Base-by-base conservation (phyloP, 2,113 vertebrate genomes). In the Pleuronectes platessa region DNA sequence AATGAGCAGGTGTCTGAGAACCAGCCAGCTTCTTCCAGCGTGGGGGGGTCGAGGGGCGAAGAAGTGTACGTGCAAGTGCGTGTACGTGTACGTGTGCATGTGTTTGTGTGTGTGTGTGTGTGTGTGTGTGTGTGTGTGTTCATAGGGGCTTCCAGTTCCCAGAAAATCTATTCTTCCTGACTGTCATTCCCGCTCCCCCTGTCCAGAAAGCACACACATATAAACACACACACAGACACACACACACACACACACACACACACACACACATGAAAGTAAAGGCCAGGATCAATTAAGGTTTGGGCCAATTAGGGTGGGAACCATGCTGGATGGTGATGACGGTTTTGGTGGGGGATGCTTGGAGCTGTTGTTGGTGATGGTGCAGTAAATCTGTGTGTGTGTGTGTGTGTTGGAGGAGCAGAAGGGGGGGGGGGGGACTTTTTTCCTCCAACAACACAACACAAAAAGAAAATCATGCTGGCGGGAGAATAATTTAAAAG, bases 1-100 rank as follows among this genome's bases (percentile, higher is more conserved):
- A 99, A 99, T 99, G 97, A 99, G 96, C 98, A 99, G 98, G 97
- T 99, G 97, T 97, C 97, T 95, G 94, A 96, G 95, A 96, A 95
- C 94, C 91, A 95, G 96, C 96, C 96, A 97, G 95, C 94, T 97
- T 94, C 95, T 96, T 97, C 95, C 96, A 97, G 96, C 5, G 68
- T 37, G 31, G 31, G 31, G 31, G 31, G 31, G 31, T 31, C 5
- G 31, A 31, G 31, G 31, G 31, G 31, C 31, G 6, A 31, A 31
- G 31, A 31, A 31, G 31, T 31, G 31, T 7, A 31, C 7, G 31
- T 31, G 31, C 31, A 31, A 0, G 31, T 31, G 31, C 6, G 6
- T 31, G 31, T 31, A 31, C 31, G 31, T 31, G 31, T 31, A 6
- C 31, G 7, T 31, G 61, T 76, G 72, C 66, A 66, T 27, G 58